Evolutionary conservation across 2,888 invertebrate species (phyloP), one percentile per base, ranked within the genome.

Genomic region (Scaptomyza flava): DNA sequence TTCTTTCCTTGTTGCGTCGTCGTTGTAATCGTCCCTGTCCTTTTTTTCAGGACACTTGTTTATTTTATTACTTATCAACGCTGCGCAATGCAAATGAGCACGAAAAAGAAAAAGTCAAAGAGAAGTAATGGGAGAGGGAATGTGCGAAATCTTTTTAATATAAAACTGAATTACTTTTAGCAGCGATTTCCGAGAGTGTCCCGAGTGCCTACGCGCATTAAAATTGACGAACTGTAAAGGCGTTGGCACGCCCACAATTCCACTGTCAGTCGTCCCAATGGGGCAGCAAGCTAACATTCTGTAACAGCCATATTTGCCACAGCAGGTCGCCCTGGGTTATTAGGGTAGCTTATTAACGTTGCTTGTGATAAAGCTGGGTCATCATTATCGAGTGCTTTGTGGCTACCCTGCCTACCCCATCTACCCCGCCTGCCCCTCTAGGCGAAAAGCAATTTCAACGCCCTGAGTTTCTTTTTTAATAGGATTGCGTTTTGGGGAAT

Each of bases 171-270:
- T 83, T 83, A 83, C 82, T 87, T 83, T 82, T 85, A 79, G 77
- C 86, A 77, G 82, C 88, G 83, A 83, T 83, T 83, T 87, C 86
- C 86, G 75, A 82, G 82, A 53, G 48, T 72, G 67, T 85, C 82
- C 73, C 60, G 34, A 67, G 68, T 69, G 58, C 50, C 60, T 38
- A 36, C 56, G 50, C 46, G 71, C 77, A 86, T 89, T 82, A 89
- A 89, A 90, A 90, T 89, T 90, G 90, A 90, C 89, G 87, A 89
- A 89, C 89, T 89, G 89, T 87, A 83, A 89, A 88, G 81, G 82
- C 69, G 68, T 30, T 61, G 68, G 41, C 58, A 63, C 43, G 57
- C 68, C 53, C 42, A 58, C 47, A 23, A 8, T 23, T 12, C 36
- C 36, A 54, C 46, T 57, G 17, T 17, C 41, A 47, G 30, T 7